Conservation (phyloP, 1,140 invertebrate species). For the Mylabris phalerata region DNA sequence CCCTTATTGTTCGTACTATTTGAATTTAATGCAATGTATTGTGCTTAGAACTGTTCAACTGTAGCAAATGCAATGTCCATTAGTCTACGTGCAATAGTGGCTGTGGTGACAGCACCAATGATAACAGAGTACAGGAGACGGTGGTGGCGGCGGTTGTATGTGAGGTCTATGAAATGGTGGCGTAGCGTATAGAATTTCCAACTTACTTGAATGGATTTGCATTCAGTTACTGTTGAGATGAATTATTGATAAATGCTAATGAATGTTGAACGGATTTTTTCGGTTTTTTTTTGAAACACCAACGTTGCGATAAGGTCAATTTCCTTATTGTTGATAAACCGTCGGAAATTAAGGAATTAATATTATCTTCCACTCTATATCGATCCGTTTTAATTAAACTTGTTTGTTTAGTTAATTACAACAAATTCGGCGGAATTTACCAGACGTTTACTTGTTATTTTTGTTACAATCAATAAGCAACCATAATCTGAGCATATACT, state of each 20-base stretch:
- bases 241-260: conserved; percentile 14
- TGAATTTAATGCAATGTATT: conserved; percentile 24
- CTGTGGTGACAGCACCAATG: background rate
- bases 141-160: background rate
- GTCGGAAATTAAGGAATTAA: too few relatives aligned
- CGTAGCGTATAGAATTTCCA: conserved; percentile 4
- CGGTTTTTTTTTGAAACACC: too few relatives aligned
- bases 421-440: too few relatives aligned
- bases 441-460: too few relatives aligned
- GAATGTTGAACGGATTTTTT: background rate
- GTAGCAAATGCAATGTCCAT: conserved; percentile 20
- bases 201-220: conserved; percentile 8
- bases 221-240: conserved; percentile 3
- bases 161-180: background rate
- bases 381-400: too few relatives aligned
- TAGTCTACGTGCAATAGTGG: conserved; percentile 3
- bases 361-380: too few relatives aligned
- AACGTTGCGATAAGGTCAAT: too few relatives aligned
- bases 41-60: conserved; percentile 17
- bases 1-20: conserved; percentile 15
- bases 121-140: background rate
- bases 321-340: too few relatives aligned
- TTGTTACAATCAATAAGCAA: too few relatives aligned
- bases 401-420: too few relatives aligned
- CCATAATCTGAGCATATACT: too few relatives aligned